Conservation (phyloP, 2,797 vertebrate genomes). For the Emydoidea blandingii region DNA sequence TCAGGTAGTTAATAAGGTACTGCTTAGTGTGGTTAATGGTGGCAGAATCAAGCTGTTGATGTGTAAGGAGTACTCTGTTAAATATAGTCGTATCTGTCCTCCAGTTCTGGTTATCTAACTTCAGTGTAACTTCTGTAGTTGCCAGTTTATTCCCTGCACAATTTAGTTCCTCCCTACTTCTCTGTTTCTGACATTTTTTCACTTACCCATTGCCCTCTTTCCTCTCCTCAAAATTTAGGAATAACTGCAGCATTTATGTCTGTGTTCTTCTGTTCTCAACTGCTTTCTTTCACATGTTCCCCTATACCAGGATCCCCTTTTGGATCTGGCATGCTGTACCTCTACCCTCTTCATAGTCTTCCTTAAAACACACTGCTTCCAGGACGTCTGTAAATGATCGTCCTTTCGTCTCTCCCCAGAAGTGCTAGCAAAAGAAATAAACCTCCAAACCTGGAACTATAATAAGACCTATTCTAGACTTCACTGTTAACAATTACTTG, state of each 20-base stretch:
- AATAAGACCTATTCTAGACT: neutral
- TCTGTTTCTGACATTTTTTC: neutral
- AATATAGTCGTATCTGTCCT: neutral
- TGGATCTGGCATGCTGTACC: neutral
- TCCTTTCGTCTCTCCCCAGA: neutral
- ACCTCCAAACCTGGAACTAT: neutral
- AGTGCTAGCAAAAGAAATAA: constrained; percentile 26
- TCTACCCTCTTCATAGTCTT: neutral
- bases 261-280: neutral
- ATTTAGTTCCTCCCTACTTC: neutral
- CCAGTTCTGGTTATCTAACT: neutral
- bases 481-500: neutral
- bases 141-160: neutral
- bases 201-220: neutral
- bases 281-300: neutral
- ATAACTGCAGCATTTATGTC: neutral
- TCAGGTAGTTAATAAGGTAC: neutral
- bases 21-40: neutral
- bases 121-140: neutral
- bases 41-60: neutral
- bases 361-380: neutral
- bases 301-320: neutral
- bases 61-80: neutral
- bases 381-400: fast-evolving
- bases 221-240: fast-evolving